Evolutionary conservation across 2,113 vertebrate species (phyloP).

Genomic region (Proteles cristata): DNA sequence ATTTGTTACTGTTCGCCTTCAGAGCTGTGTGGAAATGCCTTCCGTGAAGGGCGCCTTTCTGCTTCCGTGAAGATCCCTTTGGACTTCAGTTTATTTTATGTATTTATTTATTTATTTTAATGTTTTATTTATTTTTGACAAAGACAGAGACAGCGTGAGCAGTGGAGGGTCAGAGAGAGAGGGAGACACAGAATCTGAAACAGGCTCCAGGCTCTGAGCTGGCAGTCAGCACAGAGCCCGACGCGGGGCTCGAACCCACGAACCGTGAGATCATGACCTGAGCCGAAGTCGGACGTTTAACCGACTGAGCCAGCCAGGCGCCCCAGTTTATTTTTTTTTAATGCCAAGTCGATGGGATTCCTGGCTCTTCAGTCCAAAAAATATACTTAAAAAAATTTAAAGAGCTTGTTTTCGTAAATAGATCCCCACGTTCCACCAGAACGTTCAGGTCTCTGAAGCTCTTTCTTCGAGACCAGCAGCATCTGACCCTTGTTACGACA

Average conservation of each 20-base stretch:
- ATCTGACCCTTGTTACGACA: not conserved
- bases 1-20: conserved; percentile 67
- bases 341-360: conserved; percentile 68
- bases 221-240: too few species aligned
- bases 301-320: too few species aligned
- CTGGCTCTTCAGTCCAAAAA: conserved; percentile 47
- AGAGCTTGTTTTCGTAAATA: not conserved
- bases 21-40: conserved; percentile 53
- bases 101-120: too few species aligned
- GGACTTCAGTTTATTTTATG: conserved; percentile 24
- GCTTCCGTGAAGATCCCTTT: conserved; percentile 46
- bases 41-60: conserved; percentile 53
- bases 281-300: too few species aligned
- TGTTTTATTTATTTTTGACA: too few species aligned
- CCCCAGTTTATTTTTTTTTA: conserved; percentile 48
- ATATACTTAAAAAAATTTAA: fast-evolving
- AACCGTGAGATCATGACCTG: too few species aligned
- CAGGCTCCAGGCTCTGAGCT: too few species aligned
- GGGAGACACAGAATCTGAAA: too few species aligned
- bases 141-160: too few species aligned
- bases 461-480: not conserved
- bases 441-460: not conserved
- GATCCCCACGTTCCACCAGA: not conserved
- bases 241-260: too few species aligned
- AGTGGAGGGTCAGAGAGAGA: too few species aligned